phyloP scores from a whole-genome alignment of 2,888 invertebrate species.

The Drosophila dives region DNA sequence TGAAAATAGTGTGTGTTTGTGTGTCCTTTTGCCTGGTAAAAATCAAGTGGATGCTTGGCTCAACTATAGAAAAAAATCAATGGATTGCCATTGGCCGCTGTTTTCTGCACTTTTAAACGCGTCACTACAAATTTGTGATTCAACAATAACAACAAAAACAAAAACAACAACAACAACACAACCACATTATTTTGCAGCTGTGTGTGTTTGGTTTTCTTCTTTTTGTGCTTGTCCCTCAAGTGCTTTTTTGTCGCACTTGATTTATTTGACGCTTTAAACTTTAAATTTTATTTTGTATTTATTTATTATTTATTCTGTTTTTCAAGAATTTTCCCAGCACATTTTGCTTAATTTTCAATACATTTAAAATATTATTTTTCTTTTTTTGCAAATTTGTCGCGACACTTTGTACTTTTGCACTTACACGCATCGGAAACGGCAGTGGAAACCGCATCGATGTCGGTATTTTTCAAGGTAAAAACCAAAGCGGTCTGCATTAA shows the following conservation, averaged over 20 bases:
- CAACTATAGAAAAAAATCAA: slow-evolving; percentile 65
- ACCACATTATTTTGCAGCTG: slow-evolving; percentile 9
- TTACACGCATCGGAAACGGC: slow-evolving; percentile 49
- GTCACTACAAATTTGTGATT: slow-evolving; percentile 64
- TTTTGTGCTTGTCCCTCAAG: slow-evolving; percentile 1
- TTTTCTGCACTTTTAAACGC: slow-evolving; percentile 78
- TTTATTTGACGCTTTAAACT: slow-evolving; percentile 66
- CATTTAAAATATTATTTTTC: no score
- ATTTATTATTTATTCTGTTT: slow-evolving; percentile 7
- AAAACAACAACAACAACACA: slow-evolving; percentile 10
- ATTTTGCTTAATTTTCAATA: slow-evolving; percentile 5
- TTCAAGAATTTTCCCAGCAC: slow-evolving; percentile 24
- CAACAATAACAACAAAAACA: slow-evolving; percentile 12
- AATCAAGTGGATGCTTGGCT: slow-evolving; percentile 11
- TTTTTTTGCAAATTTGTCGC: slow-evolving; percentile 14
- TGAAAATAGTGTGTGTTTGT: slow-evolving; percentile 9
- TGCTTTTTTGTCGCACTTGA: slow-evolving; percentile 67
- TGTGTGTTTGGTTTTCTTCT: slow-evolving; percentile 18
- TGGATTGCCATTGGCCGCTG: slow-evolving; percentile 71
- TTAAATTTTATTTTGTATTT: slow-evolving; percentile 38
- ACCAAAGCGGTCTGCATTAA: slow-evolving; percentile 18
- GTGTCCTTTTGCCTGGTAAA: slow-evolving; percentile 26
- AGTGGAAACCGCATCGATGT: slow-evolving; percentile 32
- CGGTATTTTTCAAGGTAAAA: slow-evolving; percentile 49
- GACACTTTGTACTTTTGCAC: slow-evolving; percentile 48